phyloP scores from a whole-genome alignment of 35 echinoderm and acorn worm genomes.

The Amphiura filiformis region DNA sequence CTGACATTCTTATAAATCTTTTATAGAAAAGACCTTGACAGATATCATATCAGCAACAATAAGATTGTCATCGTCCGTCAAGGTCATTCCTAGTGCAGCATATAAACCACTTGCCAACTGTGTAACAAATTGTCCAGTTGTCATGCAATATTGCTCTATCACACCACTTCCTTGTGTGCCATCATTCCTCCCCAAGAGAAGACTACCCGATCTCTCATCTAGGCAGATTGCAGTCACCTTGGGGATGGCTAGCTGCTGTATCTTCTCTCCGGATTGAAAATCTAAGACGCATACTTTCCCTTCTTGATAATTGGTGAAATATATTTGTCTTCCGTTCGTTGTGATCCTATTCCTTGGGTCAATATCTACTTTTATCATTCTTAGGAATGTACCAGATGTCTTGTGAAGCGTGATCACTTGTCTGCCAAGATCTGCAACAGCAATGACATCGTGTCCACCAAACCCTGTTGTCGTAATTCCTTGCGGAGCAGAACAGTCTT shows the following conservation, averaged over 20 bases:
- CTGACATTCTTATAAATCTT: no score
- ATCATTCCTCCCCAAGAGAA: neutral
- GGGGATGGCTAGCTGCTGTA: neutral
- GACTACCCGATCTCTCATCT: neutral
- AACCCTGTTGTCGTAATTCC: neutral
- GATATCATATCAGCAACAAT: slow-evolving; percentile 12
- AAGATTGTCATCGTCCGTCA: neutral
- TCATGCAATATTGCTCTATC: neutral
- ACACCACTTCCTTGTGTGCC: neutral
- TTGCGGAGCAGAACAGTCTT: neutral
- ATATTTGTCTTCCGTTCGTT: neutral
- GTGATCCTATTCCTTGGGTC: neutral
- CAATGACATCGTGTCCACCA: neutral
- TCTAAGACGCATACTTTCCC: neutral
- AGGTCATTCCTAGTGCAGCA: neutral
- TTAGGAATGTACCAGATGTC: neutral
- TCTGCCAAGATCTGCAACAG: neutral
- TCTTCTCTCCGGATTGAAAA: neutral
- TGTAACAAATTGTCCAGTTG: neutral
- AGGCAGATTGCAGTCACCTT: neutral
- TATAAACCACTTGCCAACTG: neutral
- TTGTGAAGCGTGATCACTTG: neutral
- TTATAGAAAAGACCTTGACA: slow-evolving; percentile 5
- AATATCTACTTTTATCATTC: neutral
- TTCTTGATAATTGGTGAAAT: neutral